Evolutionary conservation across 2,888 invertebrate species (phyloP).

Genomic region (Meghimatium bilineatum): DNA sequence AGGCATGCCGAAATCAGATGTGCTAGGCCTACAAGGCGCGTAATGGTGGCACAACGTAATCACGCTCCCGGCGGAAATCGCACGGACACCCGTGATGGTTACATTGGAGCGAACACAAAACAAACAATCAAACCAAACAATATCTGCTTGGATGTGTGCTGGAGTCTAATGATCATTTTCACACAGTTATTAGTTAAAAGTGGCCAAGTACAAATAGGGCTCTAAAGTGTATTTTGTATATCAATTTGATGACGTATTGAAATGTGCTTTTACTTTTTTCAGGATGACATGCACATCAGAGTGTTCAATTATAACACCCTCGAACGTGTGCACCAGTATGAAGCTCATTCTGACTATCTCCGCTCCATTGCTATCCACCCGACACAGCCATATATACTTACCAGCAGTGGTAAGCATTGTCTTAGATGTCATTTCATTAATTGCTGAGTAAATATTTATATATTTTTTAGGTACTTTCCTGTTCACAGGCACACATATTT

Average conservation of each 20-base stretch:
- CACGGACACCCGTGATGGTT: no score
- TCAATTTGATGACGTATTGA: not conserved
- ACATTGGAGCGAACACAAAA: no score
- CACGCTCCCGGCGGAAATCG: no score
- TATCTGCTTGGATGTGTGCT: not conserved
- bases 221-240: no score
- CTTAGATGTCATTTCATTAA: not conserved
- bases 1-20: no score
- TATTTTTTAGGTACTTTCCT: no score
- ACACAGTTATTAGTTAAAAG: not conserved
- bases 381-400: constrained; percentile 96
- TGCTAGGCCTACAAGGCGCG: no score
- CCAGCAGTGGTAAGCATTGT: constrained; percentile 89
- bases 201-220: no score
- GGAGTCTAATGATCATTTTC: not conserved
- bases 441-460: no score
- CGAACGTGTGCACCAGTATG: constrained; percentile 95
- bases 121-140: no score
- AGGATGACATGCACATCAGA: constrained; percentile 83
- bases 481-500: no score
- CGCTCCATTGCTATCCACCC: constrained; percentile 97
- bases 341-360: constrained; percentile 99
- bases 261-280: constrained; percentile 7
- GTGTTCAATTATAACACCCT: constrained; percentile 99
- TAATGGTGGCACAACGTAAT: no score